Conservation (phyloP, 1,140 invertebrate species). For the Caenorhabditis tropicalis region DNA sequence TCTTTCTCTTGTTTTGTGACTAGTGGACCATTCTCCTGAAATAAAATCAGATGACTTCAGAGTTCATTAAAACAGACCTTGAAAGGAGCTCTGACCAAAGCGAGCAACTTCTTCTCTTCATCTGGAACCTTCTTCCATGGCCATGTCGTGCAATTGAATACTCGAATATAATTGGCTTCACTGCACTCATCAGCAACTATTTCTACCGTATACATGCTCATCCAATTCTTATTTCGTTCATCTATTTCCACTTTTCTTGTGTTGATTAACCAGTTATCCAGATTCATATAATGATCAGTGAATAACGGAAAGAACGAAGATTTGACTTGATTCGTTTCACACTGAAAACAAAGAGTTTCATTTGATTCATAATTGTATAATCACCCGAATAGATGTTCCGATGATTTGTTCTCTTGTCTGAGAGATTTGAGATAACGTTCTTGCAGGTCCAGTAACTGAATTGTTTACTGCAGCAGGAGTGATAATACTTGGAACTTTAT, state of each 20-base stretch:
- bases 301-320: background rate
- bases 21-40: background rate
- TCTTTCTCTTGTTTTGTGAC: background rate
- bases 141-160: conserved; percentile 11
- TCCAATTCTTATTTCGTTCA: background rate
- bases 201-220: background rate
- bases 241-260: background rate
- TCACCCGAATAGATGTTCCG: background rate
- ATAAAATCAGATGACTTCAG: background rate
- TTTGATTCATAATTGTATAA: background rate
- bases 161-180: background rate
- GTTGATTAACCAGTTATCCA: conserved; percentile 1
- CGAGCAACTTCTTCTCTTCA: background rate
- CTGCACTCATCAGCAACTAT: background rate
- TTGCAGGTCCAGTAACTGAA: background rate
- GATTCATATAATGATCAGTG: conserved; percentile 12
- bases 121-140: conserved; percentile 16
- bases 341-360: background rate
- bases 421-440: background rate
- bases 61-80: background rate
- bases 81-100: background rate
- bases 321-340: background rate
- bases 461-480: background rate
- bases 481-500: background rate
- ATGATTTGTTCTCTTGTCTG: background rate